Base-by-base conservation (phyloP, 2,797 vertebrate genomes). In the Pseudochirops cupreus region DNA sequence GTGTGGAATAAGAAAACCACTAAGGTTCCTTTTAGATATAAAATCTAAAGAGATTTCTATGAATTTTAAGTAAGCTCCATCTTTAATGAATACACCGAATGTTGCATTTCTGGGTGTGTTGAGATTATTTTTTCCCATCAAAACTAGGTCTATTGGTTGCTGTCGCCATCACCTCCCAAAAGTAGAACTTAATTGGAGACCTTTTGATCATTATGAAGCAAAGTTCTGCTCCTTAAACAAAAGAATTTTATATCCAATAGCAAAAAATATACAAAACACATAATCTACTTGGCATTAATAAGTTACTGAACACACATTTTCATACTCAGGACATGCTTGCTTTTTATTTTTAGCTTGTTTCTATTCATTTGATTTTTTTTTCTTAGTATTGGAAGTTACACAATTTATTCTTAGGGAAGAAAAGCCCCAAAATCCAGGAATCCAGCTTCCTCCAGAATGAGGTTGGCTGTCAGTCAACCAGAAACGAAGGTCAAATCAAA, bases 401-500 rank as follows among this genome's bases (percentile, higher is more conserved):
- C 9, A 67, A 6, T 97, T 96, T 91, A 89, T 91, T 96, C 97
- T 90, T 57, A 89, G 93, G 96, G 92, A 95, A 39, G 53, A 24
- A 4, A 97, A 96, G 55, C 56, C 74, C n/a, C 62, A 89, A 62
- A 82, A 94, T 95, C 2, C 93, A 92, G 39, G 92, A 96, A 97
- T 97, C 98, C 97, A 97, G 96, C 94, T 98, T 98, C 97, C 95
- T 96, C 94, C 92, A 50, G 95, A 97, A 98, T 67, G 95, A 97
- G 97, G 94, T 96, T 98, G 96, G 95, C 97, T 98, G 95, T 98
- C 98, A 96, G 54, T 98, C 97, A 97, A 95, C 97, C 95, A 62
- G 59, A 94, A 98, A 98, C 98, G 98, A 99, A 99, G 98, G 98
- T 99, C 98, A 98, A 97, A 95, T 95, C 94, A 97, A 97, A 92